phyloP scores from a whole-genome alignment of 2,113 vertebrate species.

The Cyprinodon tularosa region DNA sequence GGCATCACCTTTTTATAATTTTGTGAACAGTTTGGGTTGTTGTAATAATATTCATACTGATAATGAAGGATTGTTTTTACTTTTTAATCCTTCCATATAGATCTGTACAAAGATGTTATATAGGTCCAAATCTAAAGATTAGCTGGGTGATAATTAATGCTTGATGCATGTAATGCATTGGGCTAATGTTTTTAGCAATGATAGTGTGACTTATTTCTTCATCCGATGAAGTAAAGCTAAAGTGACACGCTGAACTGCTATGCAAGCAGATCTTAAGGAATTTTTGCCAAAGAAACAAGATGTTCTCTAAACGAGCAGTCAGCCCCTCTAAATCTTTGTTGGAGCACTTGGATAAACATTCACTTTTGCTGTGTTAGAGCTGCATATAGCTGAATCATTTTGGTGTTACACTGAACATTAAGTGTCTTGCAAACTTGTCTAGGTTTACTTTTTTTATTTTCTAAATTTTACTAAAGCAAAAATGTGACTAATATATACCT shows the following conservation, averaged over 20 bases:
- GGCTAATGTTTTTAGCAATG: neutral
- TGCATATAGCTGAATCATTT: conserved; percentile 10
- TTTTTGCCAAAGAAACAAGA: conserved; percentile 9
- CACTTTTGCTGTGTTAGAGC: neutral
- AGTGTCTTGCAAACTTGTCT: neutral
- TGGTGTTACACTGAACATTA: conserved; percentile 21
- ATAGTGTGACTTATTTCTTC: neutral
- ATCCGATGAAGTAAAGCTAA: neutral
- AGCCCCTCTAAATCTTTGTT: conserved; percentile 4
- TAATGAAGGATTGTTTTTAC: conserved; percentile 21
- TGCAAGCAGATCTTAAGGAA: neutral
- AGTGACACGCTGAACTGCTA: conserved; percentile 1
- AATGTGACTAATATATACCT: neutral
- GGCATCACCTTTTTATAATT: neutral
- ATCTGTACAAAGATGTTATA: conserved; percentile 4
- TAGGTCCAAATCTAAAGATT: neutral
- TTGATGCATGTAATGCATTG: neutral
- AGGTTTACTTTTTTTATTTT: too few species aligned
- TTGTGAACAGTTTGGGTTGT: neutral
- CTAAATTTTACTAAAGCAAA: neutral
- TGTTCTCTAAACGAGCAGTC: neutral
- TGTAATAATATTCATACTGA: conserved; percentile 50
- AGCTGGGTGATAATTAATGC: too few species aligned
- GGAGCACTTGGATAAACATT: conserved; percentile 21
- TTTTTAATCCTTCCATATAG: conserved; percentile 18